These are phyloP conservation scores for Diplodus puntazzo DNA, from an alignment of 2,797 vertebrate genomes.

Conservation along the genomic window DNA sequence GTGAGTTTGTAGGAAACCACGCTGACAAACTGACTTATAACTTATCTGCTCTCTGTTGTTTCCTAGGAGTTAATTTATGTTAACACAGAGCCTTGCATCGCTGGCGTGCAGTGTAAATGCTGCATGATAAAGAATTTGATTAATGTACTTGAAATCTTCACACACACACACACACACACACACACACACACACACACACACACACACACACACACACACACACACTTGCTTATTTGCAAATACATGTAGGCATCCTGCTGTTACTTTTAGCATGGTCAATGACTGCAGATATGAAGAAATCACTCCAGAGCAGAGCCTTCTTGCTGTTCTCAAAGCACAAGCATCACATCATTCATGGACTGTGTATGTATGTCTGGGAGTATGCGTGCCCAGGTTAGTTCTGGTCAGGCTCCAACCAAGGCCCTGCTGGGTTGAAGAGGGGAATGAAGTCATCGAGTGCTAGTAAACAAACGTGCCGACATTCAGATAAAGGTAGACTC, in stretches of 20 bases:
- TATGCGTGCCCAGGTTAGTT: constrained; percentile 15
- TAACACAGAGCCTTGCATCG: constrained; percentile 39
- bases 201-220: constrained; percentile 20
- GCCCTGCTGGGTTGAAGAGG: constrained; percentile 43
- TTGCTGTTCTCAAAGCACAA: constrained; percentile 35
- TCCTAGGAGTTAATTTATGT: constrained; percentile 55
- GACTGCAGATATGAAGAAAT: constrained; percentile 41
- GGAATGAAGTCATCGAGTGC: constrained; percentile 63
- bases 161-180: constrained; percentile 19
- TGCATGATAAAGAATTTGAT: constrained; percentile 53
- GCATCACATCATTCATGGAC: constrained; percentile 70
- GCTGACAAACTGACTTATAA: constrained; percentile 51
- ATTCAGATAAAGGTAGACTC: constrained; percentile 57
- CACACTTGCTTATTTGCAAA: constrained; percentile 18
- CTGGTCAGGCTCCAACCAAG: constrained; percentile 41
- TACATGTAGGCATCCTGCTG: constrained; percentile 33
- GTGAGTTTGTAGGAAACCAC: constrained; percentile 29
- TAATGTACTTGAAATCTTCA: constrained; percentile 33
- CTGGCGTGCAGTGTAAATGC: constrained; percentile 29
- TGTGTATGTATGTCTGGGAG: constrained; percentile 24
- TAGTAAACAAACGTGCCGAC: constrained; percentile 63
- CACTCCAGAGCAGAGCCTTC: constrained; percentile 20
- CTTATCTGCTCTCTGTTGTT: constrained; percentile 48
- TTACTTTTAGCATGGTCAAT: constrained; percentile 49
- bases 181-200: constrained; percentile 20